A percentile compares a stretch with the other conserved stretches of the same genome.
Conservation (phyloP, 1,140 invertebrate species). For the Habropoda laboriosa region DNA sequence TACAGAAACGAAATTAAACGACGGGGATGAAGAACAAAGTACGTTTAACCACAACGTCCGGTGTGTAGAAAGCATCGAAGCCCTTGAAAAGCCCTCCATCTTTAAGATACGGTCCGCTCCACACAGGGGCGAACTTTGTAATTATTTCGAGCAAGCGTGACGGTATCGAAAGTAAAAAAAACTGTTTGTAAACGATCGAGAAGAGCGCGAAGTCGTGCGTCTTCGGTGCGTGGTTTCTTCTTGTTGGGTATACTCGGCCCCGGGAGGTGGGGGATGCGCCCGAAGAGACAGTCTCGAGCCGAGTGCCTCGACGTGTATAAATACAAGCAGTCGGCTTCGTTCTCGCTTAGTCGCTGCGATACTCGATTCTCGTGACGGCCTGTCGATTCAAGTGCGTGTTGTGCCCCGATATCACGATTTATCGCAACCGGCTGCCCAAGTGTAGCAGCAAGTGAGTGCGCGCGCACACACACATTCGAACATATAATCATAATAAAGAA, state of each 20-base stretch:
- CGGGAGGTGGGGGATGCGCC: slow-evolving; percentile 59
- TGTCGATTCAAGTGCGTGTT: slow-evolving; percentile 51
- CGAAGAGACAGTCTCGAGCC: slow-evolving; percentile 56
- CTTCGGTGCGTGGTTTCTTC: slow-evolving; percentile 37
- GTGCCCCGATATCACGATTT: slow-evolving; percentile 23
- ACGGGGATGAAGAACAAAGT: not conserved
- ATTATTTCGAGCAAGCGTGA: not conserved
- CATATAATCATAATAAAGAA: not conserved
- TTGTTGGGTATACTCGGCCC: slow-evolving; percentile 31
- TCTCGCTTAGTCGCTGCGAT: slow-evolving; percentile 74
- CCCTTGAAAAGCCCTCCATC: not conserved
- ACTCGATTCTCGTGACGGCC: slow-evolving; percentile 62
- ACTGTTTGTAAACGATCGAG: slow-evolving; percentile 15
- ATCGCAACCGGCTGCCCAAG: not conserved
- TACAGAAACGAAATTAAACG: not conserved
- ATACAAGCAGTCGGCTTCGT: slow-evolving; percentile 75
- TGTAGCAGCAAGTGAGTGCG: not conserved
- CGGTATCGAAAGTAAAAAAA: not conserved
- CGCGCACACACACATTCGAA: not conserved
- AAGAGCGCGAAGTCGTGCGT: slow-evolving; percentile 22
- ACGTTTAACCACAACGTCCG: not conserved
- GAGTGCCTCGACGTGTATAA: slow-evolving; percentile 74
- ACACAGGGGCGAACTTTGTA: no score
- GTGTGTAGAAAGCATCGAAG: not conserved
- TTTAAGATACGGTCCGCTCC: no score